Evolutionary conservation across 2,888 invertebrate genomes (phyloP), one percentile per base, ranked within the genome.

Genomic region (Drosophila kuntzei): DNA sequence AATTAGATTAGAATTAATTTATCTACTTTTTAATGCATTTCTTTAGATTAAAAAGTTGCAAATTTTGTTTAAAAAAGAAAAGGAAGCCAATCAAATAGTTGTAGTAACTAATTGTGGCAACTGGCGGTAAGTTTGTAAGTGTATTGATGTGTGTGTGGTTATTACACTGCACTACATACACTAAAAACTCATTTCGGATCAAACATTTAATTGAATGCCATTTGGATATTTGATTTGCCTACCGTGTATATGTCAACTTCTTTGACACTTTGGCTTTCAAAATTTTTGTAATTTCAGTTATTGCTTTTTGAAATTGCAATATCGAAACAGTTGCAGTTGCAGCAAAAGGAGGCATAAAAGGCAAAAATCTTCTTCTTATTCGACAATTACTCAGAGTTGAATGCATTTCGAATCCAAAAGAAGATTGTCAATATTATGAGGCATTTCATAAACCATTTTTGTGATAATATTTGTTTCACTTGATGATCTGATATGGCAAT

Each of bases 81-180:
- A 22, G 37, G 11, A 47, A 37, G 27, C 20, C 20, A 14, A 37
- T 58, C 12, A 49, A 39, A 27, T 39, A 27, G 58, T 27, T 47
- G 7, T 14, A 27, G 27, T 27, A 7, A 9, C 27, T 27, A 25
- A 1, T 1, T 25, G 25, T 25, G 22, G 22, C 8, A 27, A 8
- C 27, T 27, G 22, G 3, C 3, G 7, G 6, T 41, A 12, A 1
- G 12, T 2, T 2, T 43, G 43, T 44, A n/a, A n/a, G 12, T 29
- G 47, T 29, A n/a, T n/a, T n/a, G n/a, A n/a, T n/a, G 11, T 46
- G 14, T 47, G 46, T 16, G 6, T 27, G 9, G 0, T 4, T 16
- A 11, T 36, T 34, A n/a, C 34, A n/a, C 34, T n/a, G 34, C n/a
- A 6, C 25, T 27, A 9, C 14, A 36, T 27, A 9, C 14, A 36